Conservation (phyloP, 1,140 invertebrate species). For the Oncopodura yosiiana region DNA sequence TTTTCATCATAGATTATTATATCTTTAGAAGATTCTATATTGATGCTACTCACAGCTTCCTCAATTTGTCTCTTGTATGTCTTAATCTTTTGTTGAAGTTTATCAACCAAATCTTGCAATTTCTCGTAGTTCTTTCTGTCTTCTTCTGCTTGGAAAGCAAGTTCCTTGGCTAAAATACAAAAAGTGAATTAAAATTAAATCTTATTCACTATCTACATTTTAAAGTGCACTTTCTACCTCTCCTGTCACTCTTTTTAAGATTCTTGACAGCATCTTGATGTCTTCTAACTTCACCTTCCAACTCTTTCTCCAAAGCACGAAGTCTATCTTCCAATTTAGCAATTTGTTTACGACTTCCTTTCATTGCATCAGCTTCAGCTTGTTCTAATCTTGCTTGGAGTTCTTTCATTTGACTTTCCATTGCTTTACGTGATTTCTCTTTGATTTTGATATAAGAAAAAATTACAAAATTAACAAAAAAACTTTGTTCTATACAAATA, state of each 20-base stretch:
- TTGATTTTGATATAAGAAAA: slow-evolving; percentile 93
- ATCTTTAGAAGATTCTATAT: not conserved
- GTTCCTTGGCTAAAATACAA: slow-evolving; percentile 78
- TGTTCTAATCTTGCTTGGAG: slow-evolving; percentile 81
- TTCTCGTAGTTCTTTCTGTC: slow-evolving; percentile 96
- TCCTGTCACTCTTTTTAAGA: slow-evolving; percentile 86
- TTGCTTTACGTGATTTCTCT: slow-evolving; percentile 93
- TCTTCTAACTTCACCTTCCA: slow-evolving; percentile 65
- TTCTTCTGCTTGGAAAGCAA: slow-evolving; percentile 92
- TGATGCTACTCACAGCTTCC: slow-evolving; percentile 60
- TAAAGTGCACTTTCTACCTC: no score
- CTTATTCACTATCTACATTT: not conserved
- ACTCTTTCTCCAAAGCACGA: slow-evolving; percentile 88
- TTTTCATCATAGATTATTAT: not conserved
- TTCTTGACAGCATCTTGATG: slow-evolving; percentile 95
- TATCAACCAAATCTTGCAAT: slow-evolving; percentile 96
- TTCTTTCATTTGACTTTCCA: slow-evolving; percentile 96
- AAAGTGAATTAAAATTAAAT: not conserved
- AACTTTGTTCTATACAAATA: no score
- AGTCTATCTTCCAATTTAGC: slow-evolving; percentile 93
- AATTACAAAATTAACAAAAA: no score
- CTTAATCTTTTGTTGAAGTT: slow-evolving; percentile 98
- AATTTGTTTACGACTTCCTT: slow-evolving; percentile 95
- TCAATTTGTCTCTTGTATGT: slow-evolving; percentile 99
- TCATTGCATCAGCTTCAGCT: slow-evolving; percentile 90